phyloP scores from a whole-genome alignment of 2,113 vertebrate species.

The Glaucomys volans region DNA sequence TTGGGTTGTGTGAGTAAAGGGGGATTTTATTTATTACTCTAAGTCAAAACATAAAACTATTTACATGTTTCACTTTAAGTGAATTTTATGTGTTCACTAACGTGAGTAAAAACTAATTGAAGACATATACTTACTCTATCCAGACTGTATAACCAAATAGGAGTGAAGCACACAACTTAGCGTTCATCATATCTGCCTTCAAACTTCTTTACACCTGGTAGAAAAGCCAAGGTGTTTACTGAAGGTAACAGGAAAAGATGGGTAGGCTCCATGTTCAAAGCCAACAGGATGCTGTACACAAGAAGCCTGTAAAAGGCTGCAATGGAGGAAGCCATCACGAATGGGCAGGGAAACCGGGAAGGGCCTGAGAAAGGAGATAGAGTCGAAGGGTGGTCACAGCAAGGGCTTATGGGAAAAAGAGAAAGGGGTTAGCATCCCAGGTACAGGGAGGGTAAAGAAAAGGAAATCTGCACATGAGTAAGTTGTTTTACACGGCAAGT shows the following conservation, averaged over 20 bases:
- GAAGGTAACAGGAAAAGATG: neutral
- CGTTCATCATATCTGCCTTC: neutral
- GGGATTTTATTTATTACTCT: neutral
- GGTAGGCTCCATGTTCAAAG: neutral
- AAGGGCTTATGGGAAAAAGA: neutral
- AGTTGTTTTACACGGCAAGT: no score
- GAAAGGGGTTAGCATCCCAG: neutral
- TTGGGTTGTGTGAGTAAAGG: neutral
- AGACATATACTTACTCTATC: neutral
- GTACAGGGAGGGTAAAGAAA: neutral
- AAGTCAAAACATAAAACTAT: neutral
- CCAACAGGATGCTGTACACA: neutral
- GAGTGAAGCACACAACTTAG: neutral
- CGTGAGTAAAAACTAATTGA: neutral
- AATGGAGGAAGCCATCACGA: no score
- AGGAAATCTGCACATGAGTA: neutral
- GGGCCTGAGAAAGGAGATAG: neutral
- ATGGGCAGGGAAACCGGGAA: neutral
- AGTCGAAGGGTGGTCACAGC: neutral
- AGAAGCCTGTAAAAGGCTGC: neutral
- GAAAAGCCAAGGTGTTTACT: neutral
- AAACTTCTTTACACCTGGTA: neutral
- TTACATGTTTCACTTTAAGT: neutral
- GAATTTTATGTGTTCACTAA: neutral
- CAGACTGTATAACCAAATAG: neutral